Evolutionary conservation across 2,113 vertebrate species (phyloP).

Genomic region (Salminus brasiliensis): DNA sequence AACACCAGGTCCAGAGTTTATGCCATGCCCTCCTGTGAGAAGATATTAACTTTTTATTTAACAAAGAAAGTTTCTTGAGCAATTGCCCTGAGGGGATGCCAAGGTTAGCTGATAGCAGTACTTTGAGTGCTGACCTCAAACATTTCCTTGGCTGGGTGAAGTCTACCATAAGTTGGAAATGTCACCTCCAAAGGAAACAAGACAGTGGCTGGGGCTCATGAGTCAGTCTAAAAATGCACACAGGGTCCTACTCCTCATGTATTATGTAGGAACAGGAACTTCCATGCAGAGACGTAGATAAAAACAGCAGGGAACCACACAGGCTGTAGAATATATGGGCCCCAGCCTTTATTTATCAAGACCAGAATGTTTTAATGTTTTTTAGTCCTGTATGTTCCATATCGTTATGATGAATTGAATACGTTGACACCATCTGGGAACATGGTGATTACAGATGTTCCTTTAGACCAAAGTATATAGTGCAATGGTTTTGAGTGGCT

Average conservation of each 20-base stretch:
- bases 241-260: neutral
- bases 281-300: neutral
- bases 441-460: neutral
- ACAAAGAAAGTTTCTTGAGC: neutral
- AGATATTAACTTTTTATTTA: conserved; percentile 5
- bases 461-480: too few relatives aligned
- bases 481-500: too few relatives aligned
- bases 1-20: neutral
- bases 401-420: neutral
- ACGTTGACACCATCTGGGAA: neutral
- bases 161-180: neutral
- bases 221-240: neutral
- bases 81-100: neutral
- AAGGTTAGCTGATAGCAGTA: neutral
- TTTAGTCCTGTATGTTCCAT: neutral
- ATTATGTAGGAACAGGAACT: neutral
- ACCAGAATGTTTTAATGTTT: neutral
- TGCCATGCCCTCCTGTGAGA: neutral
- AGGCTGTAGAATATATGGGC: neutral
- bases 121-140: conserved; percentile 18
- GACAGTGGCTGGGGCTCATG: neutral
- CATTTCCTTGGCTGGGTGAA: neutral
- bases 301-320: neutral
- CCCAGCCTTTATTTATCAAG: neutral
- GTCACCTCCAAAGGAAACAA: conserved; percentile 8